phyloP scores from a whole-genome alignment of 2,888 invertebrate genomes.

The Neocrepidodera transversa region DNA sequence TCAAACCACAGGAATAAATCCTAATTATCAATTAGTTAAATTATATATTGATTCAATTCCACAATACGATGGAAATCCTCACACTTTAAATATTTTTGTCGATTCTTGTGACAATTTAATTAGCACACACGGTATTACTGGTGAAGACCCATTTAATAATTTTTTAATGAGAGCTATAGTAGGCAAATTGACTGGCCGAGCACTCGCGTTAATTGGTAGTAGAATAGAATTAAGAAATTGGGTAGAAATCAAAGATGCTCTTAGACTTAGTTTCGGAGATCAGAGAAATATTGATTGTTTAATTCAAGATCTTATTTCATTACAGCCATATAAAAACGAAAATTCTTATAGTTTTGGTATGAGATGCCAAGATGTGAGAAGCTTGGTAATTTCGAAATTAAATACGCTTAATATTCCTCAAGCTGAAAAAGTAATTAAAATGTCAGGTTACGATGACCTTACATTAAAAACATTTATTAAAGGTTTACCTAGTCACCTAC shows the following conservation, averaged over 20 bases:
- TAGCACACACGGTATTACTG: no score
- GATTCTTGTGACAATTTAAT: neutral
- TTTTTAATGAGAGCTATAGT: neutral
- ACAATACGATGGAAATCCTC: no score
- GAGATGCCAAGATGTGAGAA: neutral
- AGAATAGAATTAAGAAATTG: neutral
- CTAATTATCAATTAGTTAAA: neutral
- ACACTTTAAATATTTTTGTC: no score
- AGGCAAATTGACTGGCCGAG: neutral
- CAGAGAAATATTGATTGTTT: neutral
- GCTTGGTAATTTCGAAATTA: neutral
- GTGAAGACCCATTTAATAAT: neutral
- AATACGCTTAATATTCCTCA: neutral
- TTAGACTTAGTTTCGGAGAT: neutral
- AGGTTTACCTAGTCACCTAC: neutral
- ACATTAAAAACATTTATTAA: slow-evolving; percentile 13
- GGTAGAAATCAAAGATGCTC: neutral
- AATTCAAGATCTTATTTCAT: neutral
- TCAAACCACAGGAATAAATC: no score
- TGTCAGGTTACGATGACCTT: neutral
- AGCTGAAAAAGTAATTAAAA: neutral
- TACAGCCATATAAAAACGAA: neutral
- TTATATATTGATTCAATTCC: neutral
- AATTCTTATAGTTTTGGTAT: neutral
- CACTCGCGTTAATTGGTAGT: neutral